These are phyloP conservation scores for Stenolophus ochropezus DNA, from an alignment of 2,888 invertebrate species.

Conservation along the genomic window DNA sequence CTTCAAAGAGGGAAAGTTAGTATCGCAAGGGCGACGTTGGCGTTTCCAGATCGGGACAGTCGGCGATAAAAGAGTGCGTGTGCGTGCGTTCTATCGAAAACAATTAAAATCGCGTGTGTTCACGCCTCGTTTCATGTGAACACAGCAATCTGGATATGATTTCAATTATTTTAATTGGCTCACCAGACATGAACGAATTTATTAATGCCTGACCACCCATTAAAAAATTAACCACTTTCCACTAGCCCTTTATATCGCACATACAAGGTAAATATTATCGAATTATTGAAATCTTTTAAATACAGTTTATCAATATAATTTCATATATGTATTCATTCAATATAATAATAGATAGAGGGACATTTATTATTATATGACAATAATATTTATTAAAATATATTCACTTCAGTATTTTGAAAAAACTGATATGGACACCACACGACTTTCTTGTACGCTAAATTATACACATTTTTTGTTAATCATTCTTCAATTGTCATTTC, in stretches of 20 bases:
- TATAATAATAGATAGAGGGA: too few species aligned
- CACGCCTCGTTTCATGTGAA: slow-evolving; percentile 55
- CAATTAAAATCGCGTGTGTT: slow-evolving; percentile 58
- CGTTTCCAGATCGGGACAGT: background rate
- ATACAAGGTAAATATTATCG: background rate
- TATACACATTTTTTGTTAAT: too few species aligned
- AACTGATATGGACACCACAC: too few species aligned
- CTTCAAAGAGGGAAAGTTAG: slow-evolving; percentile 25
- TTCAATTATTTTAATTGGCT: slow-evolving; percentile 56
- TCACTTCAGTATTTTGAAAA: too few species aligned
- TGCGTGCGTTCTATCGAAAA: slow-evolving; percentile 55
- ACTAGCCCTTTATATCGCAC: background rate
- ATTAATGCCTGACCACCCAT: slow-evolving; percentile 25
- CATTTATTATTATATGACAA: too few species aligned
- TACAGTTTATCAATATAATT: too few species aligned
- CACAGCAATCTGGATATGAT: slow-evolving; percentile 57
- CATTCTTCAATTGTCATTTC: too few species aligned
- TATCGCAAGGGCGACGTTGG: background rate
- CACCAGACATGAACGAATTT: slow-evolving; percentile 43
- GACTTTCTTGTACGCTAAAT: too few species aligned
- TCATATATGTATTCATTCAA: too few species aligned
- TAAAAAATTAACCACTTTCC: slow-evolving; percentile 2
- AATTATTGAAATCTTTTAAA: too few species aligned
- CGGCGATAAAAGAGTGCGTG: slow-evolving; percentile 51
- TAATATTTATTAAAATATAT: too few species aligned